phyloP scores from a whole-genome alignment of 1,140 invertebrate species.

The Teleogryllus occipitalis region DNA sequence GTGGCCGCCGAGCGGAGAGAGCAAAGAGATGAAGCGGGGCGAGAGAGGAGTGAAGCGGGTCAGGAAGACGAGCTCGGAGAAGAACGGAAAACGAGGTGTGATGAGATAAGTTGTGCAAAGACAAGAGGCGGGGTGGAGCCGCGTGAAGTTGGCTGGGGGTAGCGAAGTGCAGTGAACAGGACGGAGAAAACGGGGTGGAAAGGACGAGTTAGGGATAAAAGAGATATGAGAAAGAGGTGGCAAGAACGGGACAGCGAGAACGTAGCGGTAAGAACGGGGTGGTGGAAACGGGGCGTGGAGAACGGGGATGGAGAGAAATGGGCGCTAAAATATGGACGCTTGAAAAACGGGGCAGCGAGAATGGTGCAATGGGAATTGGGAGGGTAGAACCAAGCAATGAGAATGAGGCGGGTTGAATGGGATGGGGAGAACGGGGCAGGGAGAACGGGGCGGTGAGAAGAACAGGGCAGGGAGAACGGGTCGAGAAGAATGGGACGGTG shows the following conservation, averaged over 20 bases:
- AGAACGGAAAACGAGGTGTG: not conserved
- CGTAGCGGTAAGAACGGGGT: too few relatives aligned
- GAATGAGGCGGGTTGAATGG: too few relatives aligned
- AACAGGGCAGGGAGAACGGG: not conserved
- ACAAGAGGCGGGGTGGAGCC: not conserved
- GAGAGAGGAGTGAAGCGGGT: not conserved
- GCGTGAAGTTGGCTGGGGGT: too few relatives aligned
- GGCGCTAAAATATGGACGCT: too few relatives aligned
- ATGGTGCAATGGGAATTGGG: too few relatives aligned
- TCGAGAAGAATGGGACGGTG: too few relatives aligned
- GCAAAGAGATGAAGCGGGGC: not conserved
- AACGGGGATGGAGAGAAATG: not conserved
- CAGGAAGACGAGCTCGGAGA: not conserved
- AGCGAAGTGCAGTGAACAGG: too few relatives aligned
- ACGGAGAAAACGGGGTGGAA: not conserved
- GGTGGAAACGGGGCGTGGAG: not conserved
- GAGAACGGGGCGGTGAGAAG: not conserved
- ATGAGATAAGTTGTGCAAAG: not conserved
- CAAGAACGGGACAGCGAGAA: not conserved
- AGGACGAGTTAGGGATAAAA: not conserved
- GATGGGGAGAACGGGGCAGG: not conserved
- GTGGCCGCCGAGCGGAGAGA: too few relatives aligned
- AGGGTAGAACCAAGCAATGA: too few relatives aligned
- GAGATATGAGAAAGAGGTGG: not conserved
- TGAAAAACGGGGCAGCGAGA: too few relatives aligned